These are phyloP conservation scores for Burhinus bistriatus DNA, from an alignment of 2,113 vertebrate genomes.

Conservation along the genomic window DNA sequence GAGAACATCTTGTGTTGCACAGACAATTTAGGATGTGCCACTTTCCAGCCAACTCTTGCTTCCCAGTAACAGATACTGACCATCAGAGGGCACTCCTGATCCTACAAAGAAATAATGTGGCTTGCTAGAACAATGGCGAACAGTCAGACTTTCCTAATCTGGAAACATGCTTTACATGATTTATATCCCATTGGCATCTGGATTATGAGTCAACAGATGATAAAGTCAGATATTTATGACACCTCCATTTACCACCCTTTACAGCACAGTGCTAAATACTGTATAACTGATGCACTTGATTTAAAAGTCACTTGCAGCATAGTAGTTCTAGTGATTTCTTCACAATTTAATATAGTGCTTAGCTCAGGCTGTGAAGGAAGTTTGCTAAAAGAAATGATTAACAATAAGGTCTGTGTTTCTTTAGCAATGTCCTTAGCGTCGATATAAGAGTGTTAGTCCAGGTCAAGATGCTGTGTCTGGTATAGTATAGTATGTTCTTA, in stretches of 20 bases:
- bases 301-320: slow-evolving; percentile 60
- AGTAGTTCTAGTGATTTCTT: slow-evolving; percentile 49
- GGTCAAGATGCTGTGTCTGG: background rate
- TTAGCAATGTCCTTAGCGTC: slow-evolving; percentile 6
- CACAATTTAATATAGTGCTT: slow-evolving; percentile 31
- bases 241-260: slow-evolving; percentile 59
- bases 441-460: background rate
- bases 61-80: background rate
- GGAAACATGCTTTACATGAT: slow-evolving; percentile 58
- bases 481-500: background rate
- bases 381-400: slow-evolving; percentile 28
- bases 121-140: background rate
- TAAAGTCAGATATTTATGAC: slow-evolving; percentile 72
- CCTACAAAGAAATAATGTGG: slow-evolving; percentile 21
- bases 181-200: slow-evolving; percentile 68
- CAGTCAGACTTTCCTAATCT: slow-evolving; percentile 41
- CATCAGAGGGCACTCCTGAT: slow-evolving; percentile 71
- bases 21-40: background rate
- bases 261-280: slow-evolving; percentile 60
- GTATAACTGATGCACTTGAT: slow-evolving; percentile 58
- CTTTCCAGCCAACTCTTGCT: background rate
- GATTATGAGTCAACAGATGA: slow-evolving; percentile 72
- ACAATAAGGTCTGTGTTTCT: slow-evolving; percentile 37
- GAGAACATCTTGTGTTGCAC: background rate
- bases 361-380: slow-evolving; percentile 47